phyloP scores from a whole-genome alignment of 2,888 invertebrate species.

The Ophion obscuratus region DNA sequence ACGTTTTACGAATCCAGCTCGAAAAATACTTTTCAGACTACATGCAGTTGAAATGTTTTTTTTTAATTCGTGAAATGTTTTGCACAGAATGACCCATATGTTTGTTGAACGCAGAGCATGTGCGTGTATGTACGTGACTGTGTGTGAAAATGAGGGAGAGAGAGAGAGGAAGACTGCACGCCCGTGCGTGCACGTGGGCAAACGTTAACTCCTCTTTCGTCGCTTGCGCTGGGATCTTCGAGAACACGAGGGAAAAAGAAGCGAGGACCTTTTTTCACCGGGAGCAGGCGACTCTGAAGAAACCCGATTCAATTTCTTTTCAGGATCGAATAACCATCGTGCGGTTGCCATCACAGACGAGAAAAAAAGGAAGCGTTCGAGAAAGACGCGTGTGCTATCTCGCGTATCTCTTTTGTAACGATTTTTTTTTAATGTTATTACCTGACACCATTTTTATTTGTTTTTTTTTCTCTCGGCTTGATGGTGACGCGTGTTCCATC shows the following conservation, averaged over 20 bases:
- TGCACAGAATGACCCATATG: no score
- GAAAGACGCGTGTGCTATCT: slow-evolving; percentile 52
- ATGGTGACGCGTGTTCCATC: neutral
- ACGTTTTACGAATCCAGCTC: no score
- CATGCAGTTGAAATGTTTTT: no score
- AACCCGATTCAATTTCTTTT: slow-evolving; percentile 63
- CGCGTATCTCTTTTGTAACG: neutral
- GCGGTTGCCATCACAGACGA: slow-evolving; percentile 41
- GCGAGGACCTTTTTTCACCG: slow-evolving; percentile 14
- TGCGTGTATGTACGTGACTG: neutral
- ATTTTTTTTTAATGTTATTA: slow-evolving; percentile 1
- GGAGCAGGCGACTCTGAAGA: slow-evolving; percentile 35
- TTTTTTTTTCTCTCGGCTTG: neutral
- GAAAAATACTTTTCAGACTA: no score
- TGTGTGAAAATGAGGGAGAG: neutral
- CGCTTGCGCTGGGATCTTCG: slow-evolving; percentile 15
- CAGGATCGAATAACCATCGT: slow-evolving; percentile 62
- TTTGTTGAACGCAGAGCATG: no score
- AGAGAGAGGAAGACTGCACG: slow-evolving; percentile 3
- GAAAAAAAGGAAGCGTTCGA: slow-evolving; percentile 12
- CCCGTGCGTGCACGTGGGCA: slow-evolving; percentile 59
- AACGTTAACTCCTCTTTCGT: slow-evolving; percentile 44
- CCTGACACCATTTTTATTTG: neutral
- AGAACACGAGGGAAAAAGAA: slow-evolving; percentile 31
- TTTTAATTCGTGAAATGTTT: no score